These are phyloP conservation scores for Tinea trinotella DNA, from an alignment of 2,888 invertebrate genomes.

Conservation along the genomic window DNA sequence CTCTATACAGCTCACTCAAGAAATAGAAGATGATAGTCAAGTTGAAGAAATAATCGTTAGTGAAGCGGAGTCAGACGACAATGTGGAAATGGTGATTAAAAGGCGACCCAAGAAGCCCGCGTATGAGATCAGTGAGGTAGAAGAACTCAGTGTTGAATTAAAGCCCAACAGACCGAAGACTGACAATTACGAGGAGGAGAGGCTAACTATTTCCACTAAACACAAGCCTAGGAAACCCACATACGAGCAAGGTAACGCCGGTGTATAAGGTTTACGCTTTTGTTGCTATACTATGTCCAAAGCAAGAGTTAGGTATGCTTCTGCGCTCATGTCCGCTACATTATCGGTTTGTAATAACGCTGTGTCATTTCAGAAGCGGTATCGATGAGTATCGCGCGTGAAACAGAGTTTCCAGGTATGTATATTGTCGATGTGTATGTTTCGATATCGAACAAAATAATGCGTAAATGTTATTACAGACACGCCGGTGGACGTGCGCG, in stretches of 20 bases:
- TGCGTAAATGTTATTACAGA: slow-evolving; percentile 41
- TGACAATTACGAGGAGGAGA: slow-evolving; percentile 75
- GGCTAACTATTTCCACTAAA: slow-evolving; percentile 78
- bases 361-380: slow-evolving; percentile 80
- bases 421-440: background rate
- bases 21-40: slow-evolving; percentile 75
- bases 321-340: background rate
- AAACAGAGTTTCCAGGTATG: slow-evolving; percentile 75
- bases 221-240: slow-evolving; percentile 75
- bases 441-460: no score
- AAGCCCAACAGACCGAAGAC: slow-evolving; percentile 55
- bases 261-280: slow-evolving; percentile 18
- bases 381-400: slow-evolving; percentile 78
- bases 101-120: slow-evolving; percentile 63
- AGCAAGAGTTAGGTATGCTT: slow-evolving; percentile 1
- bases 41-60: slow-evolving; percentile 78
- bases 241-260: slow-evolving; percentile 75
- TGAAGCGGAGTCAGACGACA: slow-evolving; percentile 74
- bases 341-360: background rate
- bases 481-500: slow-evolving; percentile 69
- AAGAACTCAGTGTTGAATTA: slow-evolving; percentile 72
- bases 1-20: slow-evolving; percentile 76
- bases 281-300: background rate
- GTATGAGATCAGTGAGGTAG: slow-evolving; percentile 75
- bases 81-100: slow-evolving; percentile 61